A percentile compares a stretch with the other conserved stretches of the same genome.
Evolutionary conservation across 2,797 vertebrate species (phyloP).

Genomic region (Acanthurus tractus): DNA sequence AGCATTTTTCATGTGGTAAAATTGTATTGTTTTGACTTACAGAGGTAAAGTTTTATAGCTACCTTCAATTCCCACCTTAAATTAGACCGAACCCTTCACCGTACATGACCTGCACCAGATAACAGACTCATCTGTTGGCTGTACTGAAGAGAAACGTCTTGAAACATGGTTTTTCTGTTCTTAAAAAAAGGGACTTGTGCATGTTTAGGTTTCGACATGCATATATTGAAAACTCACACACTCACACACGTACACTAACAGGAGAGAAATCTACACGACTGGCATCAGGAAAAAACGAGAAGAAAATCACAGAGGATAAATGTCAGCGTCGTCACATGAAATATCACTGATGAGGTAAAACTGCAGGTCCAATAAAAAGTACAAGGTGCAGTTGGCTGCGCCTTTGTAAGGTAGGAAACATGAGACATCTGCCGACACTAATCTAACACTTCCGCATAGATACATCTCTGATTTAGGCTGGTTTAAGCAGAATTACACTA

Average conservation of each 20-base stretch:
- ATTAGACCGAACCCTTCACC: conserved; percentile 56
- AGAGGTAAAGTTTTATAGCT: conserved; percentile 81
- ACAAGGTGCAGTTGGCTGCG: conserved; percentile 77
- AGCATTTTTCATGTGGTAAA: conserved; percentile 72
- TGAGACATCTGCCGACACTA: conserved; percentile 72
- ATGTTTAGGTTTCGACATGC: conserved; percentile 70
- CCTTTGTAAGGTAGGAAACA: conserved; percentile 78
- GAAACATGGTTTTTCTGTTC: conserved; percentile 43
- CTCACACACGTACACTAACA: conserved; percentile 44
- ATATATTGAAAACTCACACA: conserved; percentile 59
- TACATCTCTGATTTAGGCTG: conserved; percentile 80
- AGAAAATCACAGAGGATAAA: conserved; percentile 73
- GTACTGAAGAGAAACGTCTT: conserved; percentile 56
- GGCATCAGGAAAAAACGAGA: conserved; percentile 65
- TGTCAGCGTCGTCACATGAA: conserved; percentile 75
- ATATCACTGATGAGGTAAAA: conserved; percentile 84
- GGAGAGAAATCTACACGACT: conserved; percentile 65
- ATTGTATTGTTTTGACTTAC: conserved; percentile 70
- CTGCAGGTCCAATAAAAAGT: conserved; percentile 84
- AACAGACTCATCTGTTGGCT: conserved; percentile 65
- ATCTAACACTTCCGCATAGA: conserved; percentile 69
- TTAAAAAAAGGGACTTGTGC: conserved; percentile 53
- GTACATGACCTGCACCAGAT: conserved; percentile 58
- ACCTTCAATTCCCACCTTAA: conserved; percentile 68
- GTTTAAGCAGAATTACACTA: conserved; percentile 79